Percentiles rank a stretch among this genome's conserved stretches.
phyloP scores from a whole-genome alignment of 2,797 vertebrate genomes.

The Clangula hyemalis region DNA sequence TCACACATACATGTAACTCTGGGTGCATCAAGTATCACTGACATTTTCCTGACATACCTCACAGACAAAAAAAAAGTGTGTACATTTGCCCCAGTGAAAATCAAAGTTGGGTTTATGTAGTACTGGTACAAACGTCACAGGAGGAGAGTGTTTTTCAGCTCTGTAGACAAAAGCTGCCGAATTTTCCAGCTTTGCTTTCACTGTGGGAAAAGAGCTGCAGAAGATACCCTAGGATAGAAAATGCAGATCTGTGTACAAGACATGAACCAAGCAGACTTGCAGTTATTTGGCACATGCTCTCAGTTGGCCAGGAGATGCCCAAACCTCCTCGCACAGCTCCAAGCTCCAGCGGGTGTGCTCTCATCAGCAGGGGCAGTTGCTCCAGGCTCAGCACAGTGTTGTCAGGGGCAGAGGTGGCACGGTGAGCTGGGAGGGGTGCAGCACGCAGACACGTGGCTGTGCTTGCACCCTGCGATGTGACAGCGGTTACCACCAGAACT shows the following conservation, averaged over 20 bases:
- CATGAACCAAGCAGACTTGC: fast-evolving
- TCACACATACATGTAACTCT: neutral
- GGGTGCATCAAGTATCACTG: neutral
- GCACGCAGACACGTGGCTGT: neutral
- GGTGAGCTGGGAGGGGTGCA: neutral
- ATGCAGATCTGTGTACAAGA: neutral
- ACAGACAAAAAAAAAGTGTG: neutral
- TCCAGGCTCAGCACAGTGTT: neutral
- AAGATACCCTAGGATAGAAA: neutral
- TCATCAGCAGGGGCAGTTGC: neutral
- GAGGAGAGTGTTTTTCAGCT: neutral
- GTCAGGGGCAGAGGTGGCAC: neutral
- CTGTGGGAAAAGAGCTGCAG: neutral
- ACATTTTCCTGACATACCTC: neutral
- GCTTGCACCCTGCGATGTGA: neutral
- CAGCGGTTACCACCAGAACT: neutral
- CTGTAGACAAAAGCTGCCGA: neutral
- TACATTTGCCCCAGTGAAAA: neutral
- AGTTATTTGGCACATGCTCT: neutral
- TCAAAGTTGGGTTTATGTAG: neutral
- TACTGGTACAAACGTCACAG: neutral
- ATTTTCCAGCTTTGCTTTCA: neutral
- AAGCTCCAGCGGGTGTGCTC: neutral
- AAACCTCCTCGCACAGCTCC: neutral
- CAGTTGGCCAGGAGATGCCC: neutral